Conservation (phyloP, 2,113 vertebrate species). For the Nycticryphes semicollaris region DNA sequence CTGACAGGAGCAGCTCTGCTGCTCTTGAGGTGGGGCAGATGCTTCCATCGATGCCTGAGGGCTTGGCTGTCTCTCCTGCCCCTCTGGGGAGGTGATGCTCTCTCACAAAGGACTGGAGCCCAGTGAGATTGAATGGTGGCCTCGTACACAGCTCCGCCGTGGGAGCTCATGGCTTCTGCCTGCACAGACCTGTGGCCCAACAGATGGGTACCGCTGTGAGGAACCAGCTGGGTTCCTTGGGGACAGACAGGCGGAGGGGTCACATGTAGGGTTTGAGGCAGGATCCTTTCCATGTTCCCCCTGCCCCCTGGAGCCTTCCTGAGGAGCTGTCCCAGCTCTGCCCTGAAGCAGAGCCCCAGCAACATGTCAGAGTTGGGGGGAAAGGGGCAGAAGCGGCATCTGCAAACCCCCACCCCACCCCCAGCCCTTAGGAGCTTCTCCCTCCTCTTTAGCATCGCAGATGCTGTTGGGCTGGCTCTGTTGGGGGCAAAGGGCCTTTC, state of each 20-base stretch:
- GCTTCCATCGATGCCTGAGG: neutral
- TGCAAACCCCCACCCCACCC: fast-evolving
- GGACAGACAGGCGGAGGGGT: neutral
- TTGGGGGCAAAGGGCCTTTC: too few relatives aligned
- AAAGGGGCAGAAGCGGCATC: neutral
- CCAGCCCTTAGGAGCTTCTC: neutral
- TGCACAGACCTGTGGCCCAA: too few relatives aligned
- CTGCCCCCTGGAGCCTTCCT: too few relatives aligned
- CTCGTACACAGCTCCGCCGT: fast-evolving
- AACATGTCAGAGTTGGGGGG: fast-evolving
- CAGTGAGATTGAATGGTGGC: fast-evolving
- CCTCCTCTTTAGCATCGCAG: fast-evolving
- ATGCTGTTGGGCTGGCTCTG: fast-evolving
- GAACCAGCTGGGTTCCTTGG: neutral
- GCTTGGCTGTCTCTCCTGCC: neutral
- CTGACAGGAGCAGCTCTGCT: neutral
- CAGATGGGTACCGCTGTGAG: neutral
- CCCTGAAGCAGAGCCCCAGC: neutral
- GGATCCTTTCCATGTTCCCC: too few relatives aligned
- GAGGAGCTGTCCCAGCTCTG: too few relatives aligned
- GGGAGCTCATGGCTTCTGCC: neutral
- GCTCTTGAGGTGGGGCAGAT: too few relatives aligned
- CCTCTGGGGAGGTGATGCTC: fast-evolving
- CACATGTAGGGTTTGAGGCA: fast-evolving
- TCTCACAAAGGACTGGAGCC: neutral